These are phyloP conservation scores for Melanargia galathea DNA, from an alignment of 2,888 invertebrate species.

Conservation along the genomic window DNA sequence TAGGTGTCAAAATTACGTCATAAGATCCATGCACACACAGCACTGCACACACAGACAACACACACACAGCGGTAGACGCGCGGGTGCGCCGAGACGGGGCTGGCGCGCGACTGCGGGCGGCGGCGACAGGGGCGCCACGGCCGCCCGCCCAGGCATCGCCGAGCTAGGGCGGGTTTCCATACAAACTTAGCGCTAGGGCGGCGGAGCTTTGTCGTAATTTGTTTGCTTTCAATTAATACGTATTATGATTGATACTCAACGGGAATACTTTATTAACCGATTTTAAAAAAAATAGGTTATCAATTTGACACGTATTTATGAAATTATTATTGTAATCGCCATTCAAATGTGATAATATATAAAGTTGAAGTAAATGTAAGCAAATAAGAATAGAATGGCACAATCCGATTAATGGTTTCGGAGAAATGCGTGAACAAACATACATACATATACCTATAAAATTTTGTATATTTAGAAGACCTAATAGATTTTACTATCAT, in stretches of 20 bases:
- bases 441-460: too few relatives aligned
- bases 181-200: constrained; percentile 5
- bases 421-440: too few relatives aligned
- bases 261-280: background rate
- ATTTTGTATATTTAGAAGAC: too few relatives aligned
- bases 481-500: too few relatives aligned
- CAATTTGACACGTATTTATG: background rate
- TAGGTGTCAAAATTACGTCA: constrained; percentile 29
- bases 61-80: constrained; percentile 35
- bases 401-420: too few relatives aligned
- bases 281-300: too few relatives aligned
- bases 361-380: too few relatives aligned
- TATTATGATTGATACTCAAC: constrained; percentile 2
- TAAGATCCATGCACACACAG: constrained; percentile 43
- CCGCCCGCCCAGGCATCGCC: constrained; percentile 39
- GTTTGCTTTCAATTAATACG: background rate
- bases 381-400: too few relatives aligned
- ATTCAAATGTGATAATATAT: too few relatives aligned
- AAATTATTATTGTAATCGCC: too few relatives aligned
- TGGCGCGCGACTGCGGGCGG: constrained; percentile 50
- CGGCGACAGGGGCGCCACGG: constrained; percentile 47
- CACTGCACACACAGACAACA: constrained; percentile 47
- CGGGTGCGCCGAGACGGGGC: constrained; percentile 41
- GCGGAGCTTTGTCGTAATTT: background rate
- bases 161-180: constrained; percentile 26